Percentiles rank a stretch among this genome's conserved stretches.
Conservation (phyloP, 2,888 invertebrate genomes). For the Crocallis elinguaria region DNA sequence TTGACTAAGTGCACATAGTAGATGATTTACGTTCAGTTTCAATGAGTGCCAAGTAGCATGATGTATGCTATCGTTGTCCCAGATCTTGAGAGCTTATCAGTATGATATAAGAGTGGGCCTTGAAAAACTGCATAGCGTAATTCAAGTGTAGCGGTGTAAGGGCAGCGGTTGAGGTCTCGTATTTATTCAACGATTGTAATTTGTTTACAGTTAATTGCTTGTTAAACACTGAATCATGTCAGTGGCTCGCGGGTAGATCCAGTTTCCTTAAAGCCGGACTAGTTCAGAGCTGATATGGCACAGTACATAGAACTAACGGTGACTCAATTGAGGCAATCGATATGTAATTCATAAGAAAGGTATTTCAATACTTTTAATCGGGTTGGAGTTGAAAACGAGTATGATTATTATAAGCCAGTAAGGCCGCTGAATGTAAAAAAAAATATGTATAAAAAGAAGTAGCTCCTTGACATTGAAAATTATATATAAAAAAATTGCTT, state of each 20-base stretch:
- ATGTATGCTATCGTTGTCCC: constrained; percentile 28
- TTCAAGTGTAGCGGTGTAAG: constrained; percentile 16
- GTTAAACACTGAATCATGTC: constrained; percentile 1
- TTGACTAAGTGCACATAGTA: constrained; percentile 25
- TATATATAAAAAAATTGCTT: too few species aligned
- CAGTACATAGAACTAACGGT: background rate
- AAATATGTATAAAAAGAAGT: too few species aligned
- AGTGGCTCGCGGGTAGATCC: background rate
- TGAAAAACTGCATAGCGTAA: constrained; percentile 4
- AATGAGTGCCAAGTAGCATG: constrained; percentile 24
- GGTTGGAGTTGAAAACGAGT: too few species aligned
- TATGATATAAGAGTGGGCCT: constrained; percentile 22
- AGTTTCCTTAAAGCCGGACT: constrained; percentile 8
- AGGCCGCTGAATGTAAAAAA: too few species aligned
- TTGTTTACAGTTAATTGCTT: background rate
- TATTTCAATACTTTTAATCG: too few species aligned
- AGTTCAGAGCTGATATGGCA: constrained; percentile 1
- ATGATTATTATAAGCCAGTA: too few species aligned
- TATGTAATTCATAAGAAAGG: constrained; percentile 6
- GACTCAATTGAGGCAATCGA: background rate
- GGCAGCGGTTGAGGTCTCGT: background rate
- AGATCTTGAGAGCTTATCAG: constrained; percentile 29
- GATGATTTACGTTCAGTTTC: constrained; percentile 20
- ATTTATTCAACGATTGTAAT: background rate
- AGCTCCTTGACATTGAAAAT: too few species aligned